These are phyloP conservation scores for Musca domestica DNA, from an alignment of 1,140 invertebrate species.

Conservation along the genomic window DNA sequence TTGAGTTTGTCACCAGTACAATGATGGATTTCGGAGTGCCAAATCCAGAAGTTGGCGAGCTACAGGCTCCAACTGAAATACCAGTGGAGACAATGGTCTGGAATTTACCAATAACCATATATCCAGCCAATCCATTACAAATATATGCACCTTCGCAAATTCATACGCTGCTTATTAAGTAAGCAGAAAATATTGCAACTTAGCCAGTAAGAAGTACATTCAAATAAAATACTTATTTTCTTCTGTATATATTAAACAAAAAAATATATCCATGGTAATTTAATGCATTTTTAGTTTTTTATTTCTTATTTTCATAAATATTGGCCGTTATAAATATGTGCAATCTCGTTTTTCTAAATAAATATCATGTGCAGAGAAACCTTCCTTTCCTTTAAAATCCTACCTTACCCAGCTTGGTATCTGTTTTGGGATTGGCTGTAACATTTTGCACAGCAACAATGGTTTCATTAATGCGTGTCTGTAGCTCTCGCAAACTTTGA, in stretches of 20 bases:
- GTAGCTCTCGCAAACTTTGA: conserved; percentile 84
- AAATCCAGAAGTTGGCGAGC: conserved; percentile 59
- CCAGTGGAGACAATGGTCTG: conserved; percentile 97
- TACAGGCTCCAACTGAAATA: conserved; percentile 80
- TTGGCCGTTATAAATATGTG: conserved; percentile 14
- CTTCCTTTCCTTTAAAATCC: conserved; percentile 57
- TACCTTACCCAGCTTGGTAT: conserved; percentile 91
- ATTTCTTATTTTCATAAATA: not conserved
- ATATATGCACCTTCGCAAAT: conserved; percentile 56
- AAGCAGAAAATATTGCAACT: not conserved
- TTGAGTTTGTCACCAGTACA: conserved; percentile 89
- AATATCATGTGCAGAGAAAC: not conserved
- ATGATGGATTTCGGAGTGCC: conserved; percentile 55
- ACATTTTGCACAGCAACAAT: conserved; percentile 89
- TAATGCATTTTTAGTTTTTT: not conserved
- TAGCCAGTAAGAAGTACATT: too few relatives aligned
- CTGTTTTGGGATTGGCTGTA: conserved; percentile 96
- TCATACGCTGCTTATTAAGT: conserved; percentile 44
- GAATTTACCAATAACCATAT: conserved; percentile 91
- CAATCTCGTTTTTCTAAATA: not conserved
- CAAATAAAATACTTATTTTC: too few relatives aligned
- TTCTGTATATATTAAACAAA: too few relatives aligned
- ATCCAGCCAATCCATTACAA: conserved; percentile 83
- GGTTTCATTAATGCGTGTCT: conserved; percentile 92
- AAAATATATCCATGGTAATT: too few relatives aligned